Evolutionary conservation across 2,113 vertebrate genomes (phyloP).

Genomic region (Nothocercus julius): DNA sequence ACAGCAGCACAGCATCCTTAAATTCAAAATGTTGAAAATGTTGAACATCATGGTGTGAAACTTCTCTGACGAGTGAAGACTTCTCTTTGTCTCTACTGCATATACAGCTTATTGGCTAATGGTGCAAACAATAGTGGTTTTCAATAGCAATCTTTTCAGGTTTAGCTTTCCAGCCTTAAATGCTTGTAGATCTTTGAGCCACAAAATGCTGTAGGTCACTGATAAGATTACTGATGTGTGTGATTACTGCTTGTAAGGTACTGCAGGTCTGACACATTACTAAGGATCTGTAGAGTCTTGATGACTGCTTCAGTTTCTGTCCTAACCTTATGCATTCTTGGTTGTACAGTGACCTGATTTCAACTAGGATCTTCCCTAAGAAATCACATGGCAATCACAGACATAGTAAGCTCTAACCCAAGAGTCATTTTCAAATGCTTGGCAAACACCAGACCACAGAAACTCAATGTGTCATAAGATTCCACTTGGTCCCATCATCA

Average conservation of each 20-base stretch:
- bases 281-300: background rate
- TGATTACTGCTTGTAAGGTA: background rate
- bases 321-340: background rate
- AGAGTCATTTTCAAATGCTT: slow-evolving; percentile 58
- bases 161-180: background rate
- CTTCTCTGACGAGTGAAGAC: background rate
- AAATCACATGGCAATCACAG: background rate
- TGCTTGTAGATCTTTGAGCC: background rate
- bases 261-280: background rate
- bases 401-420: slow-evolving; percentile 4
- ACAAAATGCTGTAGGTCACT: background rate
- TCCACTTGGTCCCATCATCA: slow-evolving; percentile 66
- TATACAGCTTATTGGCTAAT: background rate
- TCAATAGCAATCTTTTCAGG: background rate
- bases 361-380: slow-evolving; percentile 9
- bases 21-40: background rate
- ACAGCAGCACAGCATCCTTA: background rate
- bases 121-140: background rate
- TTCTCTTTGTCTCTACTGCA: background rate
- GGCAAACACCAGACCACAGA: slow-evolving; percentile 60
- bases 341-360: slow-evolving; percentile 46
- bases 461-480: slow-evolving; percentile 64
- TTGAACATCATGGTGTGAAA: background rate
- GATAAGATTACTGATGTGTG: background rate
- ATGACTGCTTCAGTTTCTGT: background rate